Base-by-base conservation (phyloP, 2,113 vertebrate genomes). In the Gallinago undulata region DNA sequence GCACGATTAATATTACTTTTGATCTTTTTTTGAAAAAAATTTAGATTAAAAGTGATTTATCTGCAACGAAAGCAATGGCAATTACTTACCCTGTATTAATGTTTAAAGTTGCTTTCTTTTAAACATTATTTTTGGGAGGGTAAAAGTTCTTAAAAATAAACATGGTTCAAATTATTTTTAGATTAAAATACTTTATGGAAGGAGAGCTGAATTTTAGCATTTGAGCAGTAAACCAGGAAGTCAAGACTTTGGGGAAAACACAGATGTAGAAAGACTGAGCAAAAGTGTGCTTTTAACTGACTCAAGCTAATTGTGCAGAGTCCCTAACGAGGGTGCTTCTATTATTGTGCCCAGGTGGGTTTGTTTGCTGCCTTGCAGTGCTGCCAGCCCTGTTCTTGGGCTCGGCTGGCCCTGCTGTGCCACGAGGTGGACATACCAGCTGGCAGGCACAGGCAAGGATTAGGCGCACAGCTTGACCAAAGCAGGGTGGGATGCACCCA, bases 1-100 rank as follows among this genome's bases (percentile, higher is more conserved):
- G 91, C 94, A 94, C 35, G 75, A 95, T 95, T 97, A 93, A 92
- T 91, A 95, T 84, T 90, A 93, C 87, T 97, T 88, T 89, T 28
- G 75, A 94, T 96, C 80, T 94, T 87, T 91, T 37, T 5, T 23
- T 31, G 1, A 73, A 92, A 89, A 84, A 92, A 79, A 86, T 25
- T 95, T 82, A 93, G 96, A 95, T 96, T 97, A 96, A 93, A 96
- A 97, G 95, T 97, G 97, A 97, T 97, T 98, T 98, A 98, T 97
- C 97, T 97, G 91, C 93, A 96, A 94, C 23, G n/a, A 97, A 97
- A 96, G 94, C 88, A 96, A 80, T 15, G 70, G 94, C 89, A 93
- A 97, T 98, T 98, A 96, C 96, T 98, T 98, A 96, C 96, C 74
- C 90, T 94, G 67, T 89, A 93, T 94, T 96, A 96, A 91, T 89